A percentile compares a stretch with the other conserved stretches of the same genome.
Conservation (phyloP, 2,888 invertebrate species). For the Erannis defoliaria region DNA sequence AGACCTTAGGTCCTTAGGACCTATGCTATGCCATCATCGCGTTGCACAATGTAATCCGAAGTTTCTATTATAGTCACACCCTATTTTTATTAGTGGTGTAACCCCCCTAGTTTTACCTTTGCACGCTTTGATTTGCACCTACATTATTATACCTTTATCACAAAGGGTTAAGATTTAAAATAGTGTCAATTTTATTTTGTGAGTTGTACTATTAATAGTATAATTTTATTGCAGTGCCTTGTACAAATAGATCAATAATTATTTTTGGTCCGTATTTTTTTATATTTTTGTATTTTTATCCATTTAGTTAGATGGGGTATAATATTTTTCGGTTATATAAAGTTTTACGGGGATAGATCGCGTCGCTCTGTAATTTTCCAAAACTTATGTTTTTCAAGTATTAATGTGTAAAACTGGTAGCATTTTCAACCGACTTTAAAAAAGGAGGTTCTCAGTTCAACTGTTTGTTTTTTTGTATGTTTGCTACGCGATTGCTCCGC, state of each 20-base stretch:
- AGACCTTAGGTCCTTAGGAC: constrained; percentile 82
- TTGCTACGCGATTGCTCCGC: too few relatives aligned
- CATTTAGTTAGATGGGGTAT: too few relatives aligned
- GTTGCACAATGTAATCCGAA: constrained; percentile 69
- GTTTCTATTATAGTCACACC: constrained; percentile 73
- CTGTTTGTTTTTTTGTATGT: too few relatives aligned
- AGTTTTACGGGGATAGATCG: too few relatives aligned
- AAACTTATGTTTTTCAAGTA: too few relatives aligned
- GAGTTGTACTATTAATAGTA: constrained; percentile 9
- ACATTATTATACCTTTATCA: constrained; percentile 38
- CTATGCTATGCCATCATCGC: constrained; percentile 65
- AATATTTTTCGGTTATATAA: too few relatives aligned
- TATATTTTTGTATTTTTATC: background rate
- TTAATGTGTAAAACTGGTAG: too few relatives aligned
- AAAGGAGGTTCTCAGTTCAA: too few relatives aligned
- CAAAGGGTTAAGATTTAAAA: constrained; percentile 48
- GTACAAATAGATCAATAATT: constrained; percentile 11
- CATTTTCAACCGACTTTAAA: too few relatives aligned
- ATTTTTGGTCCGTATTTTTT: background rate
- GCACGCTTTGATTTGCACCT: constrained; percentile 26
- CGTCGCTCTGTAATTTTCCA: too few relatives aligned
- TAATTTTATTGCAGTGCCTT: constrained; percentile 8
- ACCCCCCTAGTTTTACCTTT: constrained; percentile 55
- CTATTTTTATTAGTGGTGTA: constrained; percentile 51
- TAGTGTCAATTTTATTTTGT: constrained; percentile 21